Evolutionary conservation across 2,888 invertebrate genomes (phyloP).

Genomic region (Epinotia ramella): DNA sequence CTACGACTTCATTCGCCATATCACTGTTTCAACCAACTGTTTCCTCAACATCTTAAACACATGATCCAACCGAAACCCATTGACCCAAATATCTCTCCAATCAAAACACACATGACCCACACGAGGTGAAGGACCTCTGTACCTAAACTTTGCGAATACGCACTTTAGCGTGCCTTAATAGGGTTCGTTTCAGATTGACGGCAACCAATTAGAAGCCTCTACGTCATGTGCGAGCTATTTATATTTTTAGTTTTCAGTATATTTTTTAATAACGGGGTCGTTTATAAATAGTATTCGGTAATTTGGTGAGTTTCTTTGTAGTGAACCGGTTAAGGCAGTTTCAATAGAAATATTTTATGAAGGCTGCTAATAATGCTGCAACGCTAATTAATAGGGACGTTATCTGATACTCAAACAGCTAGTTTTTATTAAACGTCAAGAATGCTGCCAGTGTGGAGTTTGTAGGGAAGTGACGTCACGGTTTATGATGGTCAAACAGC

Average conservation of each 20-base stretch:
- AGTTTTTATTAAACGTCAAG: too few relatives aligned
- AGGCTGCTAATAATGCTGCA: too few relatives aligned
- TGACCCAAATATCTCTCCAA: constrained; percentile 51
- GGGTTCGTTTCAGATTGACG: constrained; percentile 47
- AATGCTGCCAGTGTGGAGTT: too few relatives aligned
- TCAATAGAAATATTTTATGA: too few relatives aligned
- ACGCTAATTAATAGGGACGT: too few relatives aligned
- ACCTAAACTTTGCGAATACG: constrained; percentile 50
- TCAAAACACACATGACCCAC: constrained; percentile 61
- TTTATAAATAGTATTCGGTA: too few relatives aligned
- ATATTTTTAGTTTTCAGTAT: constrained; percentile 1
- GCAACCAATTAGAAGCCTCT: neutral
- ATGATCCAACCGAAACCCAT: constrained; percentile 31
- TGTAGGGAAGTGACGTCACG: too few relatives aligned
- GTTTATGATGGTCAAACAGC: too few relatives aligned
- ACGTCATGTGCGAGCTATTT: constrained; percentile 7
- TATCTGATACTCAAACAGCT: too few relatives aligned
- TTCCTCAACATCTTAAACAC: constrained; percentile 21
- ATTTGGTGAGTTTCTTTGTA: too few relatives aligned
- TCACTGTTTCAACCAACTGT: neutral
- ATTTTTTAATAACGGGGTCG: neutral
- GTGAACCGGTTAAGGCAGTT: too few relatives aligned
- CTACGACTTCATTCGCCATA: neutral
- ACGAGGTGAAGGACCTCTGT: constrained; percentile 70
- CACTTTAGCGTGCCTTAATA: constrained; percentile 50